Conservation (phyloP, 2,888 invertebrate species). For the Acanthacorydalis orientalis region DNA sequence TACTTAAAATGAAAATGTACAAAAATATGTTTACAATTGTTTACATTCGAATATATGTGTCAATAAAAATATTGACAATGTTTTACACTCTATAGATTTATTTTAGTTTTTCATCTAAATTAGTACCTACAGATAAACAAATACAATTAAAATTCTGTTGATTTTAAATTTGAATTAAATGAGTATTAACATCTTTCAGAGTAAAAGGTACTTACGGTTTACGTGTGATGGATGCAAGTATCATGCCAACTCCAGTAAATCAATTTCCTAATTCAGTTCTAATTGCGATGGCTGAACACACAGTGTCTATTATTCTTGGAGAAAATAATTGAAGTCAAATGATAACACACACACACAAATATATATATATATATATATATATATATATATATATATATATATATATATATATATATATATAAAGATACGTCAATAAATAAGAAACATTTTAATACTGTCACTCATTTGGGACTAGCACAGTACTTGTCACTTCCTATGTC, state of each 20-base stretch:
- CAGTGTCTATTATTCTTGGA: constrained; percentile 37
- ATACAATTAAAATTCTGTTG: too few species aligned
- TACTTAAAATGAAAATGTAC: too few species aligned
- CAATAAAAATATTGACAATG: too few species aligned
- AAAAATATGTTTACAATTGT: too few species aligned
- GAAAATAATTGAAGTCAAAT: background rate
- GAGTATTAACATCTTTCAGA: constrained; percentile 25
- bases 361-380: background rate
- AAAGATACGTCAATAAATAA: too few species aligned
- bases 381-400: background rate
- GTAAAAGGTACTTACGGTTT: constrained; percentile 45
- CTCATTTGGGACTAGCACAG: too few species aligned
- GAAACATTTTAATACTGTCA: too few species aligned
- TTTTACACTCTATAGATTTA: too few species aligned
- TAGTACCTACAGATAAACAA: too few species aligned
- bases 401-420: background rate
- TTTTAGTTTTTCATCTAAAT: too few species aligned
- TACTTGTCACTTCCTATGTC: too few species aligned
- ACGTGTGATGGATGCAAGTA: constrained; percentile 64
- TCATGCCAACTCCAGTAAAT: constrained; percentile 59
- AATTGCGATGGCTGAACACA: constrained; percentile 45
- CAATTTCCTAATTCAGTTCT: constrained; percentile 58
- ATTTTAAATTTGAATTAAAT: background rate
- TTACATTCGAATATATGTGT: too few species aligned
- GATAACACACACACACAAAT: constrained; percentile 2